Evolutionary conservation across 2,113 vertebrate genomes (phyloP), one percentile per base, ranked within the genome.

Genomic region (Seriola quinqueradiata): DNA sequence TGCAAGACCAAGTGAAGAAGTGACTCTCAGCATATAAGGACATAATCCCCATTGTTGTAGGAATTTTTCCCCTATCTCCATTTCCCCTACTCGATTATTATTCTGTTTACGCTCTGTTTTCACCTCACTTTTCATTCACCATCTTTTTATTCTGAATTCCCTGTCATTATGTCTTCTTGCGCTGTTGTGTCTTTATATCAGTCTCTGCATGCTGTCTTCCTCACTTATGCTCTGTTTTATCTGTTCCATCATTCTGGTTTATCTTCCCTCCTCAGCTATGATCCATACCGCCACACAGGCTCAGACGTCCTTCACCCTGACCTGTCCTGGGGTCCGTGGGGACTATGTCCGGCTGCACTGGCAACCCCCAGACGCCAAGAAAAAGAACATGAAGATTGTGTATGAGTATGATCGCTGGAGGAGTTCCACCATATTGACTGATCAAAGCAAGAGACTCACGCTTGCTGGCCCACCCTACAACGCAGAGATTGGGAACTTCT

Each of bases 371-470:
- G 87, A 92, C 46, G 14, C 2, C 42, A 69, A 0, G 23, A 75
- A 0, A 2, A 1, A n/a, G 1, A 5, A 4, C 1, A 69, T 55
- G 7, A 70, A 76, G 25, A 28, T 57, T 34, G 42, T 93, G 66
- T 91, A 85, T 48, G 13, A 57, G 46, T 94, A 90, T 1, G 88
- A 95, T 85, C 87, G 92, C 40, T 96, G 95, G 95, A 93, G 94
- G 81, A 66, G 14, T 61, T 67, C 7, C 64, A 67, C 32, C 8
- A 0, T 0, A 8, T 8, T 0, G 3, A 67, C 2, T 1, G 21
- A 66, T 10, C 34, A 64, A 13, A 77, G 55, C 58, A 17, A 61
- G 36, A 61, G 5, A 61, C 55, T 95, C 25, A 32, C 68, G n/a
- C 57, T 94, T 5, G 89, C 85, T 3, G 81, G 83, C 4, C 48